These are phyloP conservation scores for Cranoglanis bouderius DNA, from an alignment of 2,113 vertebrate genomes.

Conservation along the genomic window DNA sequence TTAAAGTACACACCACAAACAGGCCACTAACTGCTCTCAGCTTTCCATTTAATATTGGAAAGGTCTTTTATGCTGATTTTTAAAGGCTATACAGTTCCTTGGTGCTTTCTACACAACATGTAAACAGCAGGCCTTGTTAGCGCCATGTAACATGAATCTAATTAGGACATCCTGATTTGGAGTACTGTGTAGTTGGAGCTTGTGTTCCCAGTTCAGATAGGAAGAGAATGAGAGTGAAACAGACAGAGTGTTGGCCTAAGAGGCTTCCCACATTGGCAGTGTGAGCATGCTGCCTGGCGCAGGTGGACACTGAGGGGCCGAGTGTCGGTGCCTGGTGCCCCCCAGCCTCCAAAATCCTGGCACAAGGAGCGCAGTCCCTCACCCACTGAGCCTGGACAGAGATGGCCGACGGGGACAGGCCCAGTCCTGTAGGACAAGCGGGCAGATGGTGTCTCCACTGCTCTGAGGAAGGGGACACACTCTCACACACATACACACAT, in stretches of 20 bases:
- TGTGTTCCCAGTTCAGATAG: constrained; percentile 24
- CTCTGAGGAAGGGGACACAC: constrained; percentile 45
- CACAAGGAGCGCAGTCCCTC: constrained; percentile 36
- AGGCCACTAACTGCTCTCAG: constrained; percentile 43
- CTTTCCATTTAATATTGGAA: constrained; percentile 8
- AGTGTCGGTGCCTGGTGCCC: constrained; percentile 43
- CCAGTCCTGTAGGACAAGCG: constrained; percentile 65
- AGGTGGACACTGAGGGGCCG: constrained; percentile 32
- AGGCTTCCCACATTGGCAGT: constrained; percentile 26
- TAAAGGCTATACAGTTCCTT: constrained; percentile 11
- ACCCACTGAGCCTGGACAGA: constrained; percentile 57
- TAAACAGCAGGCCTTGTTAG: constrained; percentile 26
- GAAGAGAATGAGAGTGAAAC: constrained; percentile 16
- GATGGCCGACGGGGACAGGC: constrained; percentile 65
- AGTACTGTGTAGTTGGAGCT: background rate
- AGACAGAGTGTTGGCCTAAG: constrained; percentile 26
- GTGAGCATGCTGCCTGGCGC: constrained; percentile 9
- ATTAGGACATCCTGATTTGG: constrained; percentile 28
- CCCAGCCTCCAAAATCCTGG: constrained; percentile 43
- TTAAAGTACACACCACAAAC: constrained; percentile 57
- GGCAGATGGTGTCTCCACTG: constrained; percentile 70
- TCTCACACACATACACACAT: constrained; percentile 45
- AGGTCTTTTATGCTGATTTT: background rate
- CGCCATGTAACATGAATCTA: constrained; percentile 12
- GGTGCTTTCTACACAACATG: constrained; percentile 2